These are phyloP conservation scores for Paratilapia polleni DNA, from an alignment of 2,113 vertebrate genomes.

Conservation along the genomic window DNA sequence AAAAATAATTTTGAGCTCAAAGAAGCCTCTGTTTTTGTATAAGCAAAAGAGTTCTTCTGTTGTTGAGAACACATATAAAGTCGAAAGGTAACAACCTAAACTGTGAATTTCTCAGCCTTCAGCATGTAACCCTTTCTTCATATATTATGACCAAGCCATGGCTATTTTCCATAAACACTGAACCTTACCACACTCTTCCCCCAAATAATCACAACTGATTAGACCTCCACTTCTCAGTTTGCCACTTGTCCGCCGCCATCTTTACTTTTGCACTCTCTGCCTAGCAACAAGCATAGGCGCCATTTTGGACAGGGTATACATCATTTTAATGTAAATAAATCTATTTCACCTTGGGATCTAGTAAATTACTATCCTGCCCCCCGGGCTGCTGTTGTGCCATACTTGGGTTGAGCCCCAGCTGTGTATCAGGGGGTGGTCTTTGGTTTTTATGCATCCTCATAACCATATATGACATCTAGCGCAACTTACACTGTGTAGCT, in stretches of 20 bases:
- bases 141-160: conserved; percentile 35
- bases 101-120: neutral
- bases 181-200: conserved; percentile 67
- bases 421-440: conserved; percentile 59
- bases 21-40: conserved; percentile 31
- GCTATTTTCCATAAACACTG: conserved; percentile 55
- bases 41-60: conserved; percentile 12
- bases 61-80: conserved; percentile 3
- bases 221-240: conserved; percentile 71
- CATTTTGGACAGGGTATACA: conserved; percentile 66
- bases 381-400: conserved; percentile 49
- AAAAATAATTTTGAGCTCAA: conserved; percentile 37
- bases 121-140: neutral
- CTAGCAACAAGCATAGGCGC: conserved; percentile 80
- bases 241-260: conserved; percentile 70
- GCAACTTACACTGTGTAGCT: conserved; percentile 51
- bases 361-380: conserved; percentile 26
- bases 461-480: conserved; percentile 70
- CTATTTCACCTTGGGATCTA: conserved; percentile 50
- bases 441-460: conserved; percentile 72
- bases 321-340: conserved; percentile 70
- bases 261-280: conserved; percentile 75
- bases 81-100: conserved; percentile 5
- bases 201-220: conserved; percentile 69
- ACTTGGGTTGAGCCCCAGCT: conserved; percentile 54